These are phyloP conservation scores for Ciconia stormi DNA, from an alignment of 2,113 vertebrate species.

Conservation along the genomic window DNA sequence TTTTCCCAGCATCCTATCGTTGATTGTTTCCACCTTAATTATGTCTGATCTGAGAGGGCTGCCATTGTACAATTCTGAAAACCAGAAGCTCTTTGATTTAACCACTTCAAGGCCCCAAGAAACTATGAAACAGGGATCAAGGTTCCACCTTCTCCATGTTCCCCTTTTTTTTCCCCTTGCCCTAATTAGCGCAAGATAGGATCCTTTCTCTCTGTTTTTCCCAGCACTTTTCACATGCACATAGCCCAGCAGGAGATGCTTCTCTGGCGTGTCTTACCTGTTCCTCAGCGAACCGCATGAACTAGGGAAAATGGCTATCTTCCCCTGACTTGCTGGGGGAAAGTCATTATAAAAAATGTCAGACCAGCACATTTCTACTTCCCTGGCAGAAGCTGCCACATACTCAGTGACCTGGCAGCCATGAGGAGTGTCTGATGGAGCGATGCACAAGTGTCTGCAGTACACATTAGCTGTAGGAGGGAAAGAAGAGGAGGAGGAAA, in stretches of 20 bases:
- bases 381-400: not conserved
- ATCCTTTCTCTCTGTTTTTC: not conserved
- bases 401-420: not conserved
- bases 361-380: not conserved
- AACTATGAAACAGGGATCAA: not conserved
- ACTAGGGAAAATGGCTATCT: not conserved
- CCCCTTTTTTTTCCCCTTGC: rapidly evolving
- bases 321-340: rapidly evolving
- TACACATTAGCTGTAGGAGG: not conserved
- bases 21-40: not conserved
- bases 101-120: not conserved
- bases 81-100: not conserved
- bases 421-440: not conserved
- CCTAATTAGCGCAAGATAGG: not conserved
- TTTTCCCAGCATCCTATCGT: not conserved
- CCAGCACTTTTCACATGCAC: not conserved
- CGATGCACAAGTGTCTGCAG: not conserved
- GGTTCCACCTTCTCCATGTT: not conserved
- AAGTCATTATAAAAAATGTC: not conserved
- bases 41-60: not conserved
- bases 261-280: not conserved
- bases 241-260: not conserved
- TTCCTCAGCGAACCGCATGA: not conserved
- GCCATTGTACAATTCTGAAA: not conserved
- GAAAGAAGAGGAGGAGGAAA: not conserved